Evolutionary conservation across 2,888 invertebrate genomes (phyloP).

Genomic region (Microctonus aethiopoides): DNA sequence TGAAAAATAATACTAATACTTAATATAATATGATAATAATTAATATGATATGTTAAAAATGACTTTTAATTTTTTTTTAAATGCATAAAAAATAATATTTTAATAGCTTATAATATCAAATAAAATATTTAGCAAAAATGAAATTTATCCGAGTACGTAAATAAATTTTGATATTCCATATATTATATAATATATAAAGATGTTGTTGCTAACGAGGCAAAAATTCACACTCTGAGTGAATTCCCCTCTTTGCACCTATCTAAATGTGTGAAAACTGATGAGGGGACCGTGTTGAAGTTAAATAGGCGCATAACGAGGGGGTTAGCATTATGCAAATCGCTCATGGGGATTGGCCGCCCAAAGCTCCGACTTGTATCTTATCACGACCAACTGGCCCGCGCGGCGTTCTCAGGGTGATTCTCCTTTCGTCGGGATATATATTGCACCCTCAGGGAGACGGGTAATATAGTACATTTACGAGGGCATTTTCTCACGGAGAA

Average conservation of each 20-base stretch:
- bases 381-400: slow-evolving; percentile 46
- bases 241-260: not conserved
- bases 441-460: slow-evolving; percentile 36
- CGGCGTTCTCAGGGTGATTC: slow-evolving; percentile 17
- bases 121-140: too few species aligned
- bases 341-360: slow-evolving; percentile 50
- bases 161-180: not conserved
- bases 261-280: slow-evolving; percentile 22
- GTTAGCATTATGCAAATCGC: slow-evolving; percentile 62
- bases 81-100: too few species aligned
- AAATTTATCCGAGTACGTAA: not conserved
- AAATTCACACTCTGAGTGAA: slow-evolving; percentile 11
- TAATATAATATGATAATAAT: too few species aligned
- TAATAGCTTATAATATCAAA: too few species aligned
- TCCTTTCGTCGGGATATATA: slow-evolving; percentile 14
- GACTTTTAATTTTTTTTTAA: too few species aligned
- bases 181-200: too few species aligned
- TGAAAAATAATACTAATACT: too few species aligned
- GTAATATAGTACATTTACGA: slow-evolving; percentile 4
- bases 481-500: not conserved
- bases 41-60: too few species aligned
- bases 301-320: slow-evolving; percentile 62
- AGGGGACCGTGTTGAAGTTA: slow-evolving; percentile 50
- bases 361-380: slow-evolving; percentile 56
- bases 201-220: slow-evolving; percentile 11